Evolutionary conservation across 2,113 vertebrate genomes (phyloP).

Genomic region (Macrotus californicus): DNA sequence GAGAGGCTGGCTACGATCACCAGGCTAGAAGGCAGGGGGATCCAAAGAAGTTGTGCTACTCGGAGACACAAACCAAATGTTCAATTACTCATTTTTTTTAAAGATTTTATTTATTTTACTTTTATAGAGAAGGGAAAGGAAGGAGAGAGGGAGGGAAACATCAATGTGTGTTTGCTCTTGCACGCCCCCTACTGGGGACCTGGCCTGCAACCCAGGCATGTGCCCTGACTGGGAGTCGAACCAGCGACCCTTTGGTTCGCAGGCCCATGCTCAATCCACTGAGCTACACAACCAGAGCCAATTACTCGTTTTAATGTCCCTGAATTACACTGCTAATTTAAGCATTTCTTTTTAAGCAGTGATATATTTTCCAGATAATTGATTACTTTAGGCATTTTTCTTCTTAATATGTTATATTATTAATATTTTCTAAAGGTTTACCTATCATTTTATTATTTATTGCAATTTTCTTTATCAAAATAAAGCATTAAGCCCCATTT

Average conservation of each 20-base stretch:
- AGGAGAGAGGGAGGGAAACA: too few relatives aligned
- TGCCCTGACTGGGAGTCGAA: too few relatives aligned
- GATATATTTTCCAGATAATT: slow-evolving; percentile 3
- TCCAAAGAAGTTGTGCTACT: background rate
- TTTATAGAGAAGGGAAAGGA: too few relatives aligned
- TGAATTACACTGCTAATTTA: background rate
- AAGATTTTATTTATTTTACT: too few relatives aligned
- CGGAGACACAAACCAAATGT: background rate
- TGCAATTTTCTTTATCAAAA: slow-evolving; percentile 4
- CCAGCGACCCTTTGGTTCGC: too few relatives aligned
- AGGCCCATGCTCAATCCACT: too few relatives aligned
- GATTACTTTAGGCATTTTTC: background rate
- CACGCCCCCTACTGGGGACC: too few relatives aligned
- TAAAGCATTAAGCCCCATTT: background rate
- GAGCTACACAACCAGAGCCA: background rate
- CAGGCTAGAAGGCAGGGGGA: background rate
- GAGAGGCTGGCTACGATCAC: background rate
- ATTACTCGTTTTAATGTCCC: background rate
- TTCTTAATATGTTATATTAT: background rate
- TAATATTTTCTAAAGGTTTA: slow-evolving; percentile 29
- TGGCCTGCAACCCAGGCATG: too few relatives aligned
- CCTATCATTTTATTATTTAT: background rate
- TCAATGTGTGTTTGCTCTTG: too few relatives aligned
- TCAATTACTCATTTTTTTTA: background rate
- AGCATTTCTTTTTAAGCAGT: background rate